Evolutionary conservation across 2,113 vertebrate species (phyloP).

Genomic region (Enhydra lutris): DNA sequence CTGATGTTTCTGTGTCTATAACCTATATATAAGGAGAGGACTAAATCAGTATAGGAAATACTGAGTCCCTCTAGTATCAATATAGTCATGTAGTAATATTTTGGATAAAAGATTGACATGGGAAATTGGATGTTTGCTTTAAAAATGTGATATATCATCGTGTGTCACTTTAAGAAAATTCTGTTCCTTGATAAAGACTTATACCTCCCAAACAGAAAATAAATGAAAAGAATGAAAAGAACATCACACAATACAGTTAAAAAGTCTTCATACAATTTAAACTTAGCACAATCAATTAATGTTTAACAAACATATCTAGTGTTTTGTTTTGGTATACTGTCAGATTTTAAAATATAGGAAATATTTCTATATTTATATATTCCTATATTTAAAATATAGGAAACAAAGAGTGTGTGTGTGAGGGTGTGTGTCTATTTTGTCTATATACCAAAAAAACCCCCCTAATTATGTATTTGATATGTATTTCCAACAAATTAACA

Average conservation of each 20-base stretch:
- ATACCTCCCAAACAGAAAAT: neutral
- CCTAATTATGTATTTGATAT: neutral
- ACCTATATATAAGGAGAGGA: neutral
- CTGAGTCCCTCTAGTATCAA: neutral
- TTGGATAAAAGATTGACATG: neutral
- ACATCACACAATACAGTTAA: neutral
- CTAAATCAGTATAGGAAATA: neutral
- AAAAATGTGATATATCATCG: neutral
- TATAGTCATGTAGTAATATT: neutral
- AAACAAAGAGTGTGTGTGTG: neutral
- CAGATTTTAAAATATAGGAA: neutral
- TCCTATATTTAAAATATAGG: neutral
- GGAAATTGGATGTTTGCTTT: neutral
- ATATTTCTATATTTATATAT: neutral
- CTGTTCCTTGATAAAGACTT: neutral
- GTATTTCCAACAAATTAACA: neutral
- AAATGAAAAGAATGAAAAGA: neutral
- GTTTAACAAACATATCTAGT: neutral
- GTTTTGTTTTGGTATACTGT: neutral
- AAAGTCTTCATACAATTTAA: neutral
- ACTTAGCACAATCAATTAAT: neutral
- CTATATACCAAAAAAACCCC: neutral
- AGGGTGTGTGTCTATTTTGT: neutral
- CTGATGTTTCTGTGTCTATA: neutral
- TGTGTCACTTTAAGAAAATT: neutral